phyloP scores from a whole-genome alignment of 2,797 vertebrate species.

The Thaleichthys pacificus region DNA sequence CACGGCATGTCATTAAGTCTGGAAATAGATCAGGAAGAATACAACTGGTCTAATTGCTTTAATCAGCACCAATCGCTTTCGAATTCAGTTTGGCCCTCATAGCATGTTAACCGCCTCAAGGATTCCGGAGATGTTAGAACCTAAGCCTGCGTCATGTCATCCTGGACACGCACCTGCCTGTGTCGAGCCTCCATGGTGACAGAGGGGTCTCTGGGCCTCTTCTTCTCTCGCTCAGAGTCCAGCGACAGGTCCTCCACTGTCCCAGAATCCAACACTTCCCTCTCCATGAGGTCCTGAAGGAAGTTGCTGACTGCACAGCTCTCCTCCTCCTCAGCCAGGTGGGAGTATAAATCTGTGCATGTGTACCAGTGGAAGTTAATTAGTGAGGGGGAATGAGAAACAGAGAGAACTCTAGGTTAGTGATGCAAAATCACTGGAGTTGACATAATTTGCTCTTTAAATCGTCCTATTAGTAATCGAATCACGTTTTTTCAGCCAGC shows the following conservation, averaged over 20 bases:
- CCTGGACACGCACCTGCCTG: constrained; percentile 80
- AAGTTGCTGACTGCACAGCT: constrained; percentile 74
- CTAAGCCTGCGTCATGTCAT: background rate
- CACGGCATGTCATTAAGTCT: background rate
- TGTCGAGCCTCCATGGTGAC: constrained; percentile 91
- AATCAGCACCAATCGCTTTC: background rate
- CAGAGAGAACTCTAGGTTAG: background rate
- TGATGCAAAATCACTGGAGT: background rate
- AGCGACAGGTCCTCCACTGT: constrained; percentile 71
- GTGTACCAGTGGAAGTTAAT: background rate
- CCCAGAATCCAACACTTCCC: constrained; percentile 73
- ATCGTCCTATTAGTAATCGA: background rate
- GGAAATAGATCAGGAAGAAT: constrained; percentile 24
- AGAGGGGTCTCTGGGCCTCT: constrained; percentile 73
- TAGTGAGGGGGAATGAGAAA: background rate
- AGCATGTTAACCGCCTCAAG: background rate
- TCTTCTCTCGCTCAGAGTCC: constrained; percentile 68
- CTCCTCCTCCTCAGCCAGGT: constrained; percentile 83
- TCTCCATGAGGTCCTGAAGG: constrained; percentile 86
- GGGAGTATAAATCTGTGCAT: constrained; percentile 81
- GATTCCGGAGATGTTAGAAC: background rate
- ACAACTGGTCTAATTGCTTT: constrained; percentile 4
- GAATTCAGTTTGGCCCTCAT: background rate
- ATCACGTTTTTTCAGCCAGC: background rate
- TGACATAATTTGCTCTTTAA: background rate